phyloP scores from a whole-genome alignment of 2,797 vertebrate genomes.

The Craterocephalus amniculus region DNA sequence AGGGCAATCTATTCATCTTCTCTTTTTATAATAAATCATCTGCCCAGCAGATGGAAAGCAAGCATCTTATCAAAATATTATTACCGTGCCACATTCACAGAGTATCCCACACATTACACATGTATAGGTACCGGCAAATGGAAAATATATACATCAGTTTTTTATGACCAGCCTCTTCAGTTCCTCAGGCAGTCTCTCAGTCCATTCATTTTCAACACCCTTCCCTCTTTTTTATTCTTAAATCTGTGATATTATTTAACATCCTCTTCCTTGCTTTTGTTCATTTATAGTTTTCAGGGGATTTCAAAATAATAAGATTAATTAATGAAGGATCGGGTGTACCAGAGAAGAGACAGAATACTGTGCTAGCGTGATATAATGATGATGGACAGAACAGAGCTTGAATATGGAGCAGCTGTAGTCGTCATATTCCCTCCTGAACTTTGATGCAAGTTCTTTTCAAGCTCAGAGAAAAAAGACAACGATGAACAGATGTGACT shows the following conservation, averaged over 20 bases:
- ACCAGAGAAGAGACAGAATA: neutral
- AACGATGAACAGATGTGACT: conserved; percentile 5
- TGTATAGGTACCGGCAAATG: conserved; percentile 10
- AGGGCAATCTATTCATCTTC: conserved; percentile 1
- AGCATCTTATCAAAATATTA: conserved; percentile 16
- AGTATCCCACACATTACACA: conserved; percentile 12
- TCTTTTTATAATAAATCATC: conserved; percentile 25
- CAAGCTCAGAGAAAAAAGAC: conserved; percentile 1
- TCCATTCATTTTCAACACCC: conserved; percentile 14
- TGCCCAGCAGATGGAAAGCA: conserved; percentile 8
- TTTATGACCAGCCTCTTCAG: neutral
- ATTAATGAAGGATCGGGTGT: neutral
- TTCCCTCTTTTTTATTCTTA: neutral
- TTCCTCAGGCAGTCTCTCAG: conserved; percentile 4
- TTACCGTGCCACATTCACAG: conserved; percentile 18
- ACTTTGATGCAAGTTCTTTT: conserved; percentile 19
- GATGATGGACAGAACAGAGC: conserved; percentile 17
- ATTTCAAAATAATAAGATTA: neutral
- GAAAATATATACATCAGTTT: conserved; percentile 19
- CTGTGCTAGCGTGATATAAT: neutral
- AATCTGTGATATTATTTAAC: neutral
- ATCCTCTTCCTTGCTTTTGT: neutral
- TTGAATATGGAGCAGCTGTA: conserved; percentile 7
- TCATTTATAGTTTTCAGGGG: neutral
- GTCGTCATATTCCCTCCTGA: neutral